phyloP scores from a whole-genome alignment of 2,113 vertebrate species.

The Herpailurus yagouaroundi region DNA sequence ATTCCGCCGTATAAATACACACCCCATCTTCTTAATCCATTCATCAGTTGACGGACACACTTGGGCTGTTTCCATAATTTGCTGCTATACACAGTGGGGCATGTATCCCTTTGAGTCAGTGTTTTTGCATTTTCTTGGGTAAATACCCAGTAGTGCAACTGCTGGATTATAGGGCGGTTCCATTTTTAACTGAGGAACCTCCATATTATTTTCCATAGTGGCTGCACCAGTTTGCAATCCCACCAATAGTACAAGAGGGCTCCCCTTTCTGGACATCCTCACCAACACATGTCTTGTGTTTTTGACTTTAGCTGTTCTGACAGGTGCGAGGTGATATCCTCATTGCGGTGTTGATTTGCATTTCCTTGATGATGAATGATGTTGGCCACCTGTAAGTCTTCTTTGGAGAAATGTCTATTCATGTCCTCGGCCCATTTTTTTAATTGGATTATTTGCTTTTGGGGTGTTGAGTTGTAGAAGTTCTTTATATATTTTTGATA shows the following conservation, averaged over 20 bases:
- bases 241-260: neutral
- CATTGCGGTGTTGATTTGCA: neutral
- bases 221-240: neutral
- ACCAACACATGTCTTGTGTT: neutral
- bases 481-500: neutral
- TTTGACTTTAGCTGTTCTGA: neutral
- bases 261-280: neutral
- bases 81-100: neutral
- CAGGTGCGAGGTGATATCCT: neutral
- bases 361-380: neutral
- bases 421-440: neutral
- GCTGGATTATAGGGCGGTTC: neutral
- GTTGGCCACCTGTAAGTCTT: neutral
- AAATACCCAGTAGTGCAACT: neutral
- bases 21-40: neutral
- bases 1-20: neutral
- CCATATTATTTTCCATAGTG: neutral
- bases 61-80: neutral
- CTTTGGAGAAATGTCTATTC: neutral
- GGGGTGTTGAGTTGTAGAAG: neutral
- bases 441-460: neutral
- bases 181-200: neutral
- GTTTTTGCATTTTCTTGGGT: neutral
- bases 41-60: neutral
- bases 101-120: neutral